Percentiles rank a stretch among this genome's conserved stretches.
phyloP scores from a whole-genome alignment of 2,797 vertebrate species.

The Chaetophractus vellerosus region DNA sequence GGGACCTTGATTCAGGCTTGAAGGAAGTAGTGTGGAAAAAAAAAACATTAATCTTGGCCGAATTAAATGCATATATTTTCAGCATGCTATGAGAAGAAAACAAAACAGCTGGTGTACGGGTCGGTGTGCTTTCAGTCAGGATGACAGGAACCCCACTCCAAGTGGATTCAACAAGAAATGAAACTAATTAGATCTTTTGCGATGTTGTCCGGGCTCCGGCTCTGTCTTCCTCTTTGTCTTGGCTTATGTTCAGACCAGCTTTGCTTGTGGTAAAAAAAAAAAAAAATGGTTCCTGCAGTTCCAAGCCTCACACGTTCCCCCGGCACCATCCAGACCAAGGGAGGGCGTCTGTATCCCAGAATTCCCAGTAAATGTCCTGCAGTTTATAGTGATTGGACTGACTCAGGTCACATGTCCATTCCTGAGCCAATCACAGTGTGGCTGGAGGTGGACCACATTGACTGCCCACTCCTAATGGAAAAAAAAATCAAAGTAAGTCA shows the following conservation, averaged over 20 bases:
- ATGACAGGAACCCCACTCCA: background rate
- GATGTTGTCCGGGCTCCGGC: slow-evolving; percentile 66
- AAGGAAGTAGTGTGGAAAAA: background rate
- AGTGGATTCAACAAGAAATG: slow-evolving; percentile 26
- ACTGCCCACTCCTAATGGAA: background rate
- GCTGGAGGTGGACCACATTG: background rate
- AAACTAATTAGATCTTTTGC: slow-evolving; percentile 4
- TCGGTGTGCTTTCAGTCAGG: background rate
- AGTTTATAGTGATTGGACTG: background rate
- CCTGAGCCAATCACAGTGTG: background rate
- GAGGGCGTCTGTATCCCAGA: background rate
- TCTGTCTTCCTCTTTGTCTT: background rate
- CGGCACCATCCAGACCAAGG: background rate
- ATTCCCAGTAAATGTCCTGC: background rate
- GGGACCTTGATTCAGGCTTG: background rate
- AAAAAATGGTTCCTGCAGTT: background rate
- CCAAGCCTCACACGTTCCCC: background rate
- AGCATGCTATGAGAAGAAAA: background rate
- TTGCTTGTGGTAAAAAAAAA: background rate
- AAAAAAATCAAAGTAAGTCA: background rate
- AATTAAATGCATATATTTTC: background rate
- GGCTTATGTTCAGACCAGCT: slow-evolving; percentile 43
- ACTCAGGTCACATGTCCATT: slow-evolving; percentile 16
- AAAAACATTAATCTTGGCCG: background rate
- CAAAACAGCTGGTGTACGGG: background rate